Conservation (phyloP, 2,797 vertebrate species). For the Lateolabrax maculatus region DNA sequence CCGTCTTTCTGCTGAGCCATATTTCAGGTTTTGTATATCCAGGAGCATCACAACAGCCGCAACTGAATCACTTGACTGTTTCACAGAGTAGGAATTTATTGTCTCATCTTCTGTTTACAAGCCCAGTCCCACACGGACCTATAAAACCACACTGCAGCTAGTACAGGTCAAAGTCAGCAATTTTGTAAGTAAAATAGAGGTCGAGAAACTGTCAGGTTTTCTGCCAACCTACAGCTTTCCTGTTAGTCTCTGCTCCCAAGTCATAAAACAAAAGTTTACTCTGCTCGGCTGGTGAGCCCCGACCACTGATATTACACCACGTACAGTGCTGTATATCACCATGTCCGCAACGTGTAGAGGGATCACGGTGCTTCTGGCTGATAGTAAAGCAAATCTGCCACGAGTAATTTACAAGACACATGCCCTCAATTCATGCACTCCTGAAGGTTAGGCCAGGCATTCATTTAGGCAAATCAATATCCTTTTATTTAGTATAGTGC, state of each 20-base stretch:
- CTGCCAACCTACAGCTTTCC: conserved; percentile 56
- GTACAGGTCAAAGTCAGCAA: conserved; percentile 79
- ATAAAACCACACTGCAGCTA: conserved; percentile 73
- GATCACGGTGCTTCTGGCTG: conserved; percentile 8
- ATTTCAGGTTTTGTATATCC: conserved; percentile 67
- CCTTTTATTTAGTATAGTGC: conserved; percentile 75
- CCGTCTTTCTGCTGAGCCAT: conserved; percentile 48
- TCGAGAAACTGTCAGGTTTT: conserved; percentile 70
- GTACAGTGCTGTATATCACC: conserved; percentile 21
- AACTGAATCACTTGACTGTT: conserved; percentile 76
- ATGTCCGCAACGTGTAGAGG: conserved; percentile 1
- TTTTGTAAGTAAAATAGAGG: conserved; percentile 78
- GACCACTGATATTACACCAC: conserved; percentile 18
- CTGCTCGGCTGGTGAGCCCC: conserved; percentile 18
- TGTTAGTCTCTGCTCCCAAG: conserved; percentile 57
- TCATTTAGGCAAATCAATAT: conserved; percentile 73
- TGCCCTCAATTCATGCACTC: conserved; percentile 56
- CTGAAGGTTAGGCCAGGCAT: conserved; percentile 69
- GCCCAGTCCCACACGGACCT: conserved; percentile 59
- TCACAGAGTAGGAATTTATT: conserved; percentile 80
- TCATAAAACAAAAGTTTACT: conserved; percentile 64
- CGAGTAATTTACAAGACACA: conserved; percentile 55
- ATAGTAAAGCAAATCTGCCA: conserved; percentile 49
- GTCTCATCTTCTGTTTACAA: conserved; percentile 79
- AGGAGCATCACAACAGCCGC: conserved; percentile 62